Evolutionary conservation across 2,888 invertebrate species (phyloP).

Genomic region (Acanthococcus lagerstroemiae): DNA sequence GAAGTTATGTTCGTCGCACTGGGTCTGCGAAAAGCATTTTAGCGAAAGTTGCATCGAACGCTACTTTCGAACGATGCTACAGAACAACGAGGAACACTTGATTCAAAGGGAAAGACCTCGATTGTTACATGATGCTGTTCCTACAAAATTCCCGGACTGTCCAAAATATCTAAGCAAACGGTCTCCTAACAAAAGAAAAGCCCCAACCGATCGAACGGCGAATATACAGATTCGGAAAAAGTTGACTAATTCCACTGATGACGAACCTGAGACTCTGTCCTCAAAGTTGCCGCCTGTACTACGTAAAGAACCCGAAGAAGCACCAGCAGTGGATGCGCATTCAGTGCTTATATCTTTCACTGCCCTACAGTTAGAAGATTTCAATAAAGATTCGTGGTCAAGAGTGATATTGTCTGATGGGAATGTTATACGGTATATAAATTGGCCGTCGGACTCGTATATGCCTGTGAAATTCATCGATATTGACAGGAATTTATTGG

Average conservation of each 20-base stretch:
- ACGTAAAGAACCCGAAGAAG: too few relatives aligned
- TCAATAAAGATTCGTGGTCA: background rate
- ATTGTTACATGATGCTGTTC: background rate
- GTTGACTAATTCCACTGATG: too few relatives aligned
- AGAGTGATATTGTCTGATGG: background rate
- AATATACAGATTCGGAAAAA: too few relatives aligned
- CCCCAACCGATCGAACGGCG: too few relatives aligned
- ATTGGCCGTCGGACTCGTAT: background rate
- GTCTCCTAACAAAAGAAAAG: background rate
- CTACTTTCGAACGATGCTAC: background rate
- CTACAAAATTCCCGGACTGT: background rate
- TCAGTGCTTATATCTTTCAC: too few relatives aligned
- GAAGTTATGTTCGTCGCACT: background rate
- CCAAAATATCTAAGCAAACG: background rate
- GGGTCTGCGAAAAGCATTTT: background rate
- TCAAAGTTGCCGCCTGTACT: too few relatives aligned
- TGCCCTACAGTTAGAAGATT: too few relatives aligned
- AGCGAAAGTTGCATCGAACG: background rate
- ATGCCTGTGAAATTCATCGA: background rate
- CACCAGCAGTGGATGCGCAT: too few relatives aligned
- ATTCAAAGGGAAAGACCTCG: background rate
- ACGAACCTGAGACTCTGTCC: too few relatives aligned
- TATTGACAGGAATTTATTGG: background rate
- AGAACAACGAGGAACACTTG: background rate
- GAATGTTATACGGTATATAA: background rate